Evolutionary conservation across 2,797 vertebrate species (phyloP).

Genomic region (Sylvilagus floridanus): DNA sequence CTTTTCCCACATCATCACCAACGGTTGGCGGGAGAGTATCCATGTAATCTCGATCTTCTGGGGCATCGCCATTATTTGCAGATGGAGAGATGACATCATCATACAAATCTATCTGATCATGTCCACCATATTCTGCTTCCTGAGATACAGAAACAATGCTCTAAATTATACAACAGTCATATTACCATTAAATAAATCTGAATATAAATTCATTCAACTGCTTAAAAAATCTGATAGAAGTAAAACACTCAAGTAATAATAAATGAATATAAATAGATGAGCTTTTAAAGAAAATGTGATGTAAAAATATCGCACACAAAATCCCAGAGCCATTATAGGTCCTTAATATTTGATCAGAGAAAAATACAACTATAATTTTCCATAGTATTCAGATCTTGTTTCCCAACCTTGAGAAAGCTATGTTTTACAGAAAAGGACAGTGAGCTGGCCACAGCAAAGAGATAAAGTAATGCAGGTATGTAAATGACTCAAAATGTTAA

Average conservation of each 20-base stretch:
- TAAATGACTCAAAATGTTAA: slow-evolving; percentile 45
- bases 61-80: slow-evolving; percentile 99
- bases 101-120: slow-evolving; percentile 98
- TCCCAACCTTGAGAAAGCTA: slow-evolving; percentile 28
- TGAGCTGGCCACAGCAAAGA: background rate
- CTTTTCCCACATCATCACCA: slow-evolving; percentile 95
- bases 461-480: background rate
- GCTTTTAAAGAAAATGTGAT: background rate
- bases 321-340: background rate
- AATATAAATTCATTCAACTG: slow-evolving; percentile 54
- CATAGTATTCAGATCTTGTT: slow-evolving; percentile 53
- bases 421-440: slow-evolving; percentile 14
- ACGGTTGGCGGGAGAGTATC: slow-evolving; percentile 95
- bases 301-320: slow-evolving; percentile 6
- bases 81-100: slow-evolving; percentile 99
- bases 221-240: slow-evolving; percentile 59
- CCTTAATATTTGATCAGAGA: slow-evolving; percentile 21
- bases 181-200: slow-evolving; percentile 42
- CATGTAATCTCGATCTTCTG: slow-evolving; percentile 98
- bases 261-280: slow-evolving; percentile 8
- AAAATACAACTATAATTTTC: slow-evolving; percentile 50
- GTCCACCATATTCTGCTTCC: slow-evolving; percentile 98
- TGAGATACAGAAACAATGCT: slow-evolving; percentile 84
- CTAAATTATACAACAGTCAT: slow-evolving; percentile 69
- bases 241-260: slow-evolving; percentile 44